A percentile compares a stretch with the other conserved stretches of the same genome.
These are phyloP conservation scores for Drosophila bunnanda DNA, from an alignment of 2,888 invertebrate genomes.

Conservation along the genomic window DNA sequence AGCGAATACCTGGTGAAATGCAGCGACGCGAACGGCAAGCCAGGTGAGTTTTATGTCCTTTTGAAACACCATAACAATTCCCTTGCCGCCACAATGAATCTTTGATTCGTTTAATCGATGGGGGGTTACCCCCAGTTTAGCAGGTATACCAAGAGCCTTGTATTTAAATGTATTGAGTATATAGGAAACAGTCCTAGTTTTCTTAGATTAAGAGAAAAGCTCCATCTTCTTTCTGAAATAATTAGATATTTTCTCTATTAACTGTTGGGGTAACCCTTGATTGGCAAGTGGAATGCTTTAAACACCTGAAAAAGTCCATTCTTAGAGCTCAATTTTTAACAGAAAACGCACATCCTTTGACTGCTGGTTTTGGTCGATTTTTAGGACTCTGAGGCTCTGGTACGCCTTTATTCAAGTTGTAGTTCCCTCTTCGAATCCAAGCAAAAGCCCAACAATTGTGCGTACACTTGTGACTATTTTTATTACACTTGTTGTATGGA, in stretches of 20 bases:
- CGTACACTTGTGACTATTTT: not conserved
- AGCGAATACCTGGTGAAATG: slow-evolving; percentile 49
- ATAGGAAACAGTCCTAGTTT: not conserved
- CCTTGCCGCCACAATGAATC: not conserved
- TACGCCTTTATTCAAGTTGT: not conserved
- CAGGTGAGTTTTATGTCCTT: slow-evolving; percentile 58
- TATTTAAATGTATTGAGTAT: not conserved
- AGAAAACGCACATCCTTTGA: not conserved
- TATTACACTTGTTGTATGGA: not conserved
- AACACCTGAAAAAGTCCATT: not conserved
- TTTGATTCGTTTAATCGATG: not conserved
- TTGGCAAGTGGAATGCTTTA: too few relatives aligned
- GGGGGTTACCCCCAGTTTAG: not conserved
- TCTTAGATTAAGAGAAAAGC: too few relatives aligned
- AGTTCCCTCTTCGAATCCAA: not conserved
- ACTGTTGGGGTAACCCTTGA: not conserved
- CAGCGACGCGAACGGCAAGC: slow-evolving; percentile 72
- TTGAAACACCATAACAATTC: not conserved
- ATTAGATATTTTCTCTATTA: too few relatives aligned
- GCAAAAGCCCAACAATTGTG: not conserved
- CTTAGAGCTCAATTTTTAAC: not conserved
- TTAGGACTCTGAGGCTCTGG: slow-evolving; percentile 30
- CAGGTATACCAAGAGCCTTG: not conserved
- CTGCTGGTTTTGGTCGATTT: slow-evolving; percentile 8
- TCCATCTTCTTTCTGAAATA: not conserved